Conservation (phyloP, 2,797 vertebrate species). For the Taenioides sp. region DNA sequence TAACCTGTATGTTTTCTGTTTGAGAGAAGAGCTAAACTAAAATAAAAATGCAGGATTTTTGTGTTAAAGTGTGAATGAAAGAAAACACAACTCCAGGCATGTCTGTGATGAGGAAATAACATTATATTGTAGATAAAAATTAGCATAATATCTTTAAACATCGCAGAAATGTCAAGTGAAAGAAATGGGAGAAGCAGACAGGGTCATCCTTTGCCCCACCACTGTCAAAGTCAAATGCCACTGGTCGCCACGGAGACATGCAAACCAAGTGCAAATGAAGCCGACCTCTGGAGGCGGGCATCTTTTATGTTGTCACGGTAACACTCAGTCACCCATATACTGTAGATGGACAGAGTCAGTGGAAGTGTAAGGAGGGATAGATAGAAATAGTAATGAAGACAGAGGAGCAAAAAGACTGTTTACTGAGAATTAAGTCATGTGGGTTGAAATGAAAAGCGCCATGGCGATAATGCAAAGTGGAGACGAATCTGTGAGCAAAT, state of each 20-base stretch:
- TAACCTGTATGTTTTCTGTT: too few species aligned
- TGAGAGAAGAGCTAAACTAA: too few species aligned
- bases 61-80: too few species aligned
- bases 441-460: slow-evolving; percentile 17
- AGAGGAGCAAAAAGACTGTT: slow-evolving; percentile 42
- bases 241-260: slow-evolving; percentile 76
- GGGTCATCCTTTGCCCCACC: slow-evolving; percentile 54
- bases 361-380: slow-evolving; percentile 24
- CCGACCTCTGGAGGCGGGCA: slow-evolving; percentile 61
- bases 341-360: slow-evolving; percentile 29
- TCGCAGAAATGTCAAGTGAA: slow-evolving; percentile 14
- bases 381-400: slow-evolving; percentile 52
- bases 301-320: slow-evolving; percentile 76
- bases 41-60: too few species aligned
- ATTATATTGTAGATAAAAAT: too few species aligned
- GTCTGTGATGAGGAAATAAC: too few species aligned
- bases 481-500: slow-evolving; percentile 39
- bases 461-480: slow-evolving; percentile 45
- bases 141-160: slow-evolving; percentile 3
- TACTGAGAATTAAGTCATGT: slow-evolving; percentile 32
- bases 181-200: slow-evolving; percentile 17
- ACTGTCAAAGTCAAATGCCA: slow-evolving; percentile 77
- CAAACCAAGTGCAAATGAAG: slow-evolving; percentile 81
- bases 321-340: slow-evolving; percentile 57
- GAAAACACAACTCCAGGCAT: too few species aligned